Evolutionary conservation across 2,797 vertebrate genomes (phyloP).

Genomic region (Caiman crocodilus): DNA sequence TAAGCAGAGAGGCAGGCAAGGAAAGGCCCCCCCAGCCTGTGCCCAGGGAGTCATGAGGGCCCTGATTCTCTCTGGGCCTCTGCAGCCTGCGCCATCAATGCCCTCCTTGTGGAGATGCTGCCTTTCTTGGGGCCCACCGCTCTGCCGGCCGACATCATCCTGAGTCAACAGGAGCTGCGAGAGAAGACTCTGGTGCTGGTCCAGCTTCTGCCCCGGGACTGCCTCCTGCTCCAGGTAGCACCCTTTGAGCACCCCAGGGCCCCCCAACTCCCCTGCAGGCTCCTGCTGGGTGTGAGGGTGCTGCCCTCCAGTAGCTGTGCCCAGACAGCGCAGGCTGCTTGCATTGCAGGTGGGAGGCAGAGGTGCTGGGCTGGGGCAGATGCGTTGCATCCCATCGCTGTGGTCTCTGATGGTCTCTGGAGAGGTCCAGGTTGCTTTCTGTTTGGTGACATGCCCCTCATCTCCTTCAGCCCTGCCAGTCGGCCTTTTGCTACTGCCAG

Average conservation of each 20-base stretch:
- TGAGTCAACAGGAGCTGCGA: constrained; percentile 86
- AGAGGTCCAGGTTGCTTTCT: neutral
- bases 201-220: constrained; percentile 84
- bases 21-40: too few relatives aligned
- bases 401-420: too few relatives aligned
- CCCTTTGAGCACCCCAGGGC: neutral
- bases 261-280: too few relatives aligned
- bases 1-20: too few relatives aligned
- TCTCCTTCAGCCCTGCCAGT: constrained; percentile 88
- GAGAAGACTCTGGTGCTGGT: constrained; percentile 86
- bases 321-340: too few relatives aligned
- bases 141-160: constrained; percentile 79
- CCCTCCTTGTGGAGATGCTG: constrained; percentile 85
- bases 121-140: constrained; percentile 68
- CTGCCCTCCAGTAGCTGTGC: too few relatives aligned
- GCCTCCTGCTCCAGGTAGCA: constrained; percentile 86
- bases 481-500: constrained; percentile 82
- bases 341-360: too few relatives aligned
- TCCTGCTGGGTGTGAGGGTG: too few relatives aligned
- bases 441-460: neutral
- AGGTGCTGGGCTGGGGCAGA: too few relatives aligned
- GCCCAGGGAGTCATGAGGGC: too few relatives aligned
- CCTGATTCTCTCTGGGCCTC: neutral
- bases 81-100: constrained; percentile 88
- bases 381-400: too few relatives aligned